phyloP scores from a whole-genome alignment of 37 sponge, comb jelly and placozoan genomes.

The Agelas oroides region DNA sequence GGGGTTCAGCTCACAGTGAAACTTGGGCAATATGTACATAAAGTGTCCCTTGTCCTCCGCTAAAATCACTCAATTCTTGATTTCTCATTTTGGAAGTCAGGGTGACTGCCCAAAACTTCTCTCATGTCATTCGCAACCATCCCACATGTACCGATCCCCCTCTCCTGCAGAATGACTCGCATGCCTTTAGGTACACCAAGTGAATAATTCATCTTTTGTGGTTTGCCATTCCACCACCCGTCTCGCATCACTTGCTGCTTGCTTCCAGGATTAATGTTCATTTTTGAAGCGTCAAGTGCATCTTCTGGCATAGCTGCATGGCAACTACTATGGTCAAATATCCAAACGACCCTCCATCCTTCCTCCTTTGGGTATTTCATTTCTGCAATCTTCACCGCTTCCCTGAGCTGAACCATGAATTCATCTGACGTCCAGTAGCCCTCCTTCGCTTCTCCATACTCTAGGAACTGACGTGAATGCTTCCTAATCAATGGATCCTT shows the following conservation, averaged over 20 bases:
- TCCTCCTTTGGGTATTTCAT: slow-evolving; percentile 46
- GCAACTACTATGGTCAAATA: no score
- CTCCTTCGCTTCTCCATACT: neutral
- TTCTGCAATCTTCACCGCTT: slow-evolving; percentile 25
- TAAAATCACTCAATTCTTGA: slow-evolving; percentile 28
- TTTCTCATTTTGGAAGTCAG: slow-evolving; percentile 39
- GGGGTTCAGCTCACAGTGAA: no score
- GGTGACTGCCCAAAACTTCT: slow-evolving; percentile 22
- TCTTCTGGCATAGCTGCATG: no score
- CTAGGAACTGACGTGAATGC: neutral
- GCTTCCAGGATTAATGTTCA: no score
- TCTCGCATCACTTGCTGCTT: neutral
- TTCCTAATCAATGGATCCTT: slow-evolving; percentile 4
- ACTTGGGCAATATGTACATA: slow-evolving; percentile 42
- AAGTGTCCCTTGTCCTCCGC: slow-evolving; percentile 36
- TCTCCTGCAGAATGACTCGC: slow-evolving; percentile 4
- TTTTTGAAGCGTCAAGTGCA: no score
- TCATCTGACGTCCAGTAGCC: slow-evolving; percentile 36
- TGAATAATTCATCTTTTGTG: no score
- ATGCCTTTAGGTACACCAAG: no score
- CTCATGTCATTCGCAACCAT: slow-evolving; percentile 40
- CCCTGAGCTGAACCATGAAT: slow-evolving; percentile 22
- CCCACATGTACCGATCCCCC: slow-evolving; percentile 26
- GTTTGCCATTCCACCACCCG: no score
- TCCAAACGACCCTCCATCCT: slow-evolving; percentile 26